Percentiles rank a stretch among this genome's conserved stretches.
Evolutionary conservation across 1,140 invertebrate species (phyloP).

Genomic region (Belonocnema kinseyi): DNA sequence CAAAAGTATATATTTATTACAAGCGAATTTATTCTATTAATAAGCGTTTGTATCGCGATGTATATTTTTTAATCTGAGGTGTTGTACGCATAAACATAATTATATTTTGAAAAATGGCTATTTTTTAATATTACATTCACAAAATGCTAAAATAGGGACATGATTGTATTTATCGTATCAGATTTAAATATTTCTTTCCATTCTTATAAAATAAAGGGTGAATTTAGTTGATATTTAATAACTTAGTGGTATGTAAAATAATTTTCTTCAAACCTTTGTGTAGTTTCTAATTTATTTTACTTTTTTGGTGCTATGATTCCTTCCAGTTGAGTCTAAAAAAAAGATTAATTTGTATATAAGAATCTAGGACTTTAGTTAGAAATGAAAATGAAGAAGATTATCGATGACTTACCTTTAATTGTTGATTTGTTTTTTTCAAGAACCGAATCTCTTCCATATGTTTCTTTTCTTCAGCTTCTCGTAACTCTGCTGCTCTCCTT

Average conservation of each 20-base stretch:
- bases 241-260: not conserved
- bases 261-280: not conserved
- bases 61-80: slow-evolving; percentile 65
- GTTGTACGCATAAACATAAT: slow-evolving; percentile 58
- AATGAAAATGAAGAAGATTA: not conserved
- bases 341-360: not conserved
- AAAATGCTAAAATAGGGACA: too few relatives aligned
- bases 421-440: slow-evolving; percentile 94
- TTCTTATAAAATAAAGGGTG: too few relatives aligned
- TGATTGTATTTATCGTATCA: too few relatives aligned
- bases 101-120: slow-evolving; percentile 54
- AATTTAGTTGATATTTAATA: not conserved
- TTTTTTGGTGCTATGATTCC: slow-evolving; percentile 95
- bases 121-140: slow-evolving; percentile 33
- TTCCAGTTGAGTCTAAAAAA: slow-evolving; percentile 90
- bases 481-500: slow-evolving; percentile 87
- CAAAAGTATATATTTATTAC: slow-evolving; percentile 58
- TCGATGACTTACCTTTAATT: slow-evolving; percentile 84
- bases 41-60: slow-evolving; percentile 55
- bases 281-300: slow-evolving; percentile 70
- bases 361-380: too few relatives aligned
- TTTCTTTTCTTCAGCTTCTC: slow-evolving; percentile 91
- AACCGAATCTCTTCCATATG: slow-evolving; percentile 94
- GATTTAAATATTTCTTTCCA: too few relatives aligned
- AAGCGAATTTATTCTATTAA: slow-evolving; percentile 61